Conservation (phyloP, 1,140 invertebrate species). For the Wiebesia pumilae region DNA sequence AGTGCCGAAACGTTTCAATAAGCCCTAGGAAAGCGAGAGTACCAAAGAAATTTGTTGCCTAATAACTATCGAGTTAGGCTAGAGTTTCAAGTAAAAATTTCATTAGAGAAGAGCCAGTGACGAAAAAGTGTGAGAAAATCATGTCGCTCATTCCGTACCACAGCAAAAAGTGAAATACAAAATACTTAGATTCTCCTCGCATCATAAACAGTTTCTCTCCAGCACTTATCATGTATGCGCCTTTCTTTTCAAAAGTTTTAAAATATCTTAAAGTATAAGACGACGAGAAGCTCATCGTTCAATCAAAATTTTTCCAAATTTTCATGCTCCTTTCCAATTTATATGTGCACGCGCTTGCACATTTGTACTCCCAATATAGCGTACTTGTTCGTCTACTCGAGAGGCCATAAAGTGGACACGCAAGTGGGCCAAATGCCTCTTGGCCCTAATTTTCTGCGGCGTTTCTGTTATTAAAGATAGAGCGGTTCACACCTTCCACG, state of each 20-base stretch:
- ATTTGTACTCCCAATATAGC: not conserved
- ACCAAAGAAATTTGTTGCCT: not conserved
- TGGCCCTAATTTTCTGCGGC: slow-evolving; percentile 16
- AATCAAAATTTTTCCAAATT: not conserved
- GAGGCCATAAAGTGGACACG: not conserved
- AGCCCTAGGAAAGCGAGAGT: not conserved
- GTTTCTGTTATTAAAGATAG: not conserved
- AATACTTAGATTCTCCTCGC: not conserved
- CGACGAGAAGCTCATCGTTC: not conserved
- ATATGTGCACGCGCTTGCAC: not conserved
- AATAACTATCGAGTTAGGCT: not conserved
- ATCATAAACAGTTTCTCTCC: not conserved
- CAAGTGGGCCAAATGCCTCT: slow-evolving; percentile 40
- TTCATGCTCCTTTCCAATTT: not conserved
- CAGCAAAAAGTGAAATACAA: not conserved
- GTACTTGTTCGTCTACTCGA: not conserved
- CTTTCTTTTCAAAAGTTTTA: not conserved
- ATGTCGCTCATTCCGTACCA: not conserved
- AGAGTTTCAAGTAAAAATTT: not conserved
- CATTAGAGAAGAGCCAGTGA: not conserved
- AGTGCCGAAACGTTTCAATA: not conserved
- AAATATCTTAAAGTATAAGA: not conserved
- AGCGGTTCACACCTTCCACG: not conserved
- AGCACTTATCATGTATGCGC: no score
- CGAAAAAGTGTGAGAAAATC: no score